Evolutionary conservation across 1,140 invertebrate species (phyloP), one percentile per base, ranked within the genome.

Genomic region (Steinernema khuongi): DNA sequence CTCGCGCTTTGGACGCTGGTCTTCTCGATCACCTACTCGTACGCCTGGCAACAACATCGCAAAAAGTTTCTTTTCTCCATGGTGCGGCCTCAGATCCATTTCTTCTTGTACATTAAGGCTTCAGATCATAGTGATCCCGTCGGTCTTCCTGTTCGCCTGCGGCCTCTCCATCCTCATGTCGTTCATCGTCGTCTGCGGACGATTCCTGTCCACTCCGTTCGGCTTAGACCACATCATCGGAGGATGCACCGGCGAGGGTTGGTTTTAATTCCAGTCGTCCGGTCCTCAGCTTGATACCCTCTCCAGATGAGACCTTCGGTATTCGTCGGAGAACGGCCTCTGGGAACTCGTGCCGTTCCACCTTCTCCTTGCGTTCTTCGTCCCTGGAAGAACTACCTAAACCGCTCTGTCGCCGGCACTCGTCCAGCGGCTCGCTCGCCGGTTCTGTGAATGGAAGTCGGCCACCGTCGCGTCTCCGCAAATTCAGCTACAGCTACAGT

Each of bases 1-100:
- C 28, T 77, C 26, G 73, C 75, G 1, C 60, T 77, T 0, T 77
- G 76, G 76, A 77, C 76, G n/a, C 72, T 70, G 32, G 76, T 78
- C 11, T 76, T 76, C 30, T 76, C 76, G 22, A 28, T 77, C 22
- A 60, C 75, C 7, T 77, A 77, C 67, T 77, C 76, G 14, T 76
- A 77, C 32, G 74, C 74, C 32, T 77, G 73, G 74, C 41, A 71
- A 30, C 76, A 77, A 44, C 76, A 77, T 67, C 19, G 76, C 18
- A 77, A 77, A 50, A 77, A 77, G 31, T 77, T 77, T 28, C 43
- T 77, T 14, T 32, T 77, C 22, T 68, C 69, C 31, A 77, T 77
- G 36, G 76, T 77, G 44, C 71, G 4, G 68, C 26, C 1, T 30
- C 1, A n/a, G 22, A 69, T 68, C 71, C 33, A 11, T 36, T 18